Conservation (phyloP, 2,797 vertebrate genomes). For the Falco naumanni region DNA sequence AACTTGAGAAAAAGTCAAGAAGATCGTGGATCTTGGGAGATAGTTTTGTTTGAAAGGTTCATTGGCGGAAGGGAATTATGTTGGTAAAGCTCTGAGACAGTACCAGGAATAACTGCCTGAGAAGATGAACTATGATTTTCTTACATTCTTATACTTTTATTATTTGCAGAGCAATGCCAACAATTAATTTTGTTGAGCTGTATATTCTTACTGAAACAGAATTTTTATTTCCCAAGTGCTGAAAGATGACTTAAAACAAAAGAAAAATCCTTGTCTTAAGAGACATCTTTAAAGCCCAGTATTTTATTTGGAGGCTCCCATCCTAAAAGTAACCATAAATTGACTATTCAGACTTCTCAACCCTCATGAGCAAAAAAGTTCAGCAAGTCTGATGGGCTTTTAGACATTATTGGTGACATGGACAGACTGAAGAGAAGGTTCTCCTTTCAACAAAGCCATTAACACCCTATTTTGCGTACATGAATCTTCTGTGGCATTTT, state of each 20-base stretch:
- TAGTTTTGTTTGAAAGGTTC: neutral
- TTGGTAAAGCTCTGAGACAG: accelerated
- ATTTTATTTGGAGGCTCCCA: neutral
- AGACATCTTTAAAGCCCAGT: neutral
- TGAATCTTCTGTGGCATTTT: constrained; percentile 42
- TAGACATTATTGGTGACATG: neutral
- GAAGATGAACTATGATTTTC: neutral
- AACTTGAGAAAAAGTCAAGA: neutral
- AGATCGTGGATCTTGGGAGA: neutral
- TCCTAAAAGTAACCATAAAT: neutral
- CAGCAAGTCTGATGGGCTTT: neutral
- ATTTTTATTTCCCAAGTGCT: neutral
- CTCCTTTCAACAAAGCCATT: constrained; percentile 11
- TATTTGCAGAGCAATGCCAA: neutral
- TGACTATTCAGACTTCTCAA: neutral
- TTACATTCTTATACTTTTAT: neutral
- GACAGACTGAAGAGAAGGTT: neutral
- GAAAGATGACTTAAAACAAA: neutral
- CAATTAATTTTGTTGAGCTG: neutral
- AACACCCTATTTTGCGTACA: neutral
- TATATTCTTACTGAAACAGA: neutral
- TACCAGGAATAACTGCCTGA: neutral
- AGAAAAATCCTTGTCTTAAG: neutral
- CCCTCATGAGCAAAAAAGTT: neutral
- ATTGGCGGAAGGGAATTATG: neutral